These are phyloP conservation scores for Leptothorax acervorum DNA, from an alignment of 2,888 invertebrate species.

Conservation along the genomic window DNA sequence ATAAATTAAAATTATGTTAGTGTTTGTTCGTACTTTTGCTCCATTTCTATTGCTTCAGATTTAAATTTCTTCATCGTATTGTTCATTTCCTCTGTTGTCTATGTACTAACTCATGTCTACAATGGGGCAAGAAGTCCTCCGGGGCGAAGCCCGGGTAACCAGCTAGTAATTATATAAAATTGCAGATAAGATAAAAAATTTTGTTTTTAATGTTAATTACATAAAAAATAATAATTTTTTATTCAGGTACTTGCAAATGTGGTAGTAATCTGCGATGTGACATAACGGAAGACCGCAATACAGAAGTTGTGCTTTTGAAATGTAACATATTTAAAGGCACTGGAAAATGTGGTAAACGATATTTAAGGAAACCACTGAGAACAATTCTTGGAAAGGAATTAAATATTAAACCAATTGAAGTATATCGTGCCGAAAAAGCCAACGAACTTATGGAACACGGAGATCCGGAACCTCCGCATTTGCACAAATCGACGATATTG, in stretches of 20 bases:
- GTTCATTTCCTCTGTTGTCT: too few species aligned
- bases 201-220: too few species aligned
- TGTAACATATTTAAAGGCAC: conserved; percentile 6
- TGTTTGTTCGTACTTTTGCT: too few species aligned
- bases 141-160: too few species aligned
- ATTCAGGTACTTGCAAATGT: neutral
- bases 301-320: neutral
- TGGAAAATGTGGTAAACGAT: conserved; percentile 11
- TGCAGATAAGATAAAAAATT: too few species aligned
- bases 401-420: neutral
- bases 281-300: neutral
- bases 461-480: neutral
- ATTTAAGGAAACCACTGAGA: neutral
- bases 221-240: neutral
- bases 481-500: neutral
- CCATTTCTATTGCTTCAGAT: too few species aligned
- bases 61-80: too few species aligned
- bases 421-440: neutral
- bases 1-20: too few species aligned
- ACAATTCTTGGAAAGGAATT: neutral
- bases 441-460: neutral
- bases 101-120: too few species aligned
- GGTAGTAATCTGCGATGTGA: neutral
- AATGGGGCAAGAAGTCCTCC: too few species aligned
- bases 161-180: too few species aligned